Base-by-base conservation (phyloP, 2,888 invertebrate species). In the Cacoxenus indagator region DNA sequence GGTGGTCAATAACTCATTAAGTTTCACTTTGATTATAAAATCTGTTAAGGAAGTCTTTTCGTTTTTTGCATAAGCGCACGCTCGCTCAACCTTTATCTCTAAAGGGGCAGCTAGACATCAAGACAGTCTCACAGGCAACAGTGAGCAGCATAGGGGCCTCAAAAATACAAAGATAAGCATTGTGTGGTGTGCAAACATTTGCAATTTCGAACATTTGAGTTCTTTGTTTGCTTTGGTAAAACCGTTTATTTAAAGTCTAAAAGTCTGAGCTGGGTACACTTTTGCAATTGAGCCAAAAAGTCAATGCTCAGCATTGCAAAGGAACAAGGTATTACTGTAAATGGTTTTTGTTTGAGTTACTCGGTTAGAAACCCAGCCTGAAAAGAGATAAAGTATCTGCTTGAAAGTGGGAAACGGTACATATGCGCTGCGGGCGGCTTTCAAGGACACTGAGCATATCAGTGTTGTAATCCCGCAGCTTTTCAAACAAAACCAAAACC, bases 1-100 rank as follows among this genome's bases (percentile, higher is more conserved):
- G 72, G 77, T 79, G 77, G 80, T 84, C 84, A 84, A 84, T 82
- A 82, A 82, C 83, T 84, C 74, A 84, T 84, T 84, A 84, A 82
- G 81, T 82, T 84, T 80, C 78, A 82, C 78, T 85, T 82, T 79
- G 83, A 81, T 78, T 84, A 78, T 84, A 84, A 84, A 81, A 78
- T 80, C 78, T 81, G 78, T 73, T 74, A 62, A 73, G 68, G 62
- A 73, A 73, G 76, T 81, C 78, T 77, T 73, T 78, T 73, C 75
- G 70, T 73, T 78, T 78, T 78, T 78, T 81, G 77, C 77, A 78
- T 76, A 81, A 78, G 74, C 70, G 22, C 54, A 24, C n/a, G n/a
- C n/a, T n/a, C n/a, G n/a, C n/a, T n/a, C 19, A 54, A 8, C 11
- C 45, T 43, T 43, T 43, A 43, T 11, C n/a, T 43, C 11, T 43